Evolutionary conservation across 2,888 invertebrate genomes (phyloP), one percentile per base, ranked within the genome.

Genomic region (Bellardia pandia): DNA sequence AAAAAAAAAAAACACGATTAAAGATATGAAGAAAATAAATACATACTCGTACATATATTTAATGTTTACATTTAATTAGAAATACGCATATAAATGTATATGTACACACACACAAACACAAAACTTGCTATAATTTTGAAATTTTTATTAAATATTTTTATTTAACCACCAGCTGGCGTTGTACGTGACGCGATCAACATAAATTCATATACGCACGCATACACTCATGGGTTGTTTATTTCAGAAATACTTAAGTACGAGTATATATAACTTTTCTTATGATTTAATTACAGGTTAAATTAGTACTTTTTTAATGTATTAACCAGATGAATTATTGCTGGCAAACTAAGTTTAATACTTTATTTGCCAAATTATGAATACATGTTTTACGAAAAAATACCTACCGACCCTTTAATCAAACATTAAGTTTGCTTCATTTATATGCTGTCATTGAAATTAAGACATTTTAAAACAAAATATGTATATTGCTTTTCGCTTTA

Each of bases 111-210:
- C 23, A 23, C 23, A 6, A 3, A 7, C 7, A 23, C 8, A 56
- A 69, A 69, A 69, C 51, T 30, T 48, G 69, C 48, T 69, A n/a
- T 51, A 51, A 14, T 69, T 33, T 66, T 42, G 23, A 51, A 51
- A 42, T 64, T 51, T 69, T 48, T 37, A 48, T 69, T n/a, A 51
- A 69, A 48, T n/a, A 51, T 69, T 69, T 42, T 23, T 69, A n/a
- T 69, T 69, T 69, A 51, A 69, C 69, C 69, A 66, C 23, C 42
- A 14, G 45, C 66, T 45, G 66, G 30, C 5, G 51, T 14, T 45
- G 69, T 51, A 69, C 69, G 69, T 69, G 69, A 69, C 33, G 8
- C 7, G 30, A 69, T 69, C 69, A 48, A 33, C 69, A 69, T 69
- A 40, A n/a, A n/a, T n/a, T 14, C 16, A 40, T 11, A 42, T 2